Evolutionary conservation across 2,113 vertebrate species (phyloP).

Genomic region (Mustela lutreola): DNA sequence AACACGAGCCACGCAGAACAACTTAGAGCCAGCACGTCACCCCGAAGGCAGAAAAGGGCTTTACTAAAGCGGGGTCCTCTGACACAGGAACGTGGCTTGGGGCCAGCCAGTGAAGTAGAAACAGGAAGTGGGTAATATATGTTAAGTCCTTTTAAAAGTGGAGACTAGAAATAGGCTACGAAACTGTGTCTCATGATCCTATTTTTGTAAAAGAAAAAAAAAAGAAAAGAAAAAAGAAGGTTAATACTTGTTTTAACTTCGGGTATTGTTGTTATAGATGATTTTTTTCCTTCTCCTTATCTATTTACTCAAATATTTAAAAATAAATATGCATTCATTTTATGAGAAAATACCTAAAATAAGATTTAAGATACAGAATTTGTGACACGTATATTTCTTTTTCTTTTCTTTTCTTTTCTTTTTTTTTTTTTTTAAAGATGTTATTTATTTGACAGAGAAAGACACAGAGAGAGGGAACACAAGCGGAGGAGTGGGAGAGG

Average conservation of each 20-base stretch:
- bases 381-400: not conserved
- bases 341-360: not conserved
- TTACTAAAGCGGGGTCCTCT: not conserved
- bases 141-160: not conserved
- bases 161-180: not conserved
- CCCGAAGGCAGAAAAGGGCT: not conserved
- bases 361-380: not conserved
- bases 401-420: not conserved
- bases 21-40: not conserved
- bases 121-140: not conserved
- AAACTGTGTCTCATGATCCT: not conserved
- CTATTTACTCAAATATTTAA: constrained; percentile 15
- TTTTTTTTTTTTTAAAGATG: too few species aligned
- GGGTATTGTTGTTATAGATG: not conserved
- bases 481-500: too few species aligned
- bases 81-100: not conserved
- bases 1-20: not conserved
- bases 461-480: too few species aligned
- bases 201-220: constrained; percentile 16
- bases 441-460: too few species aligned
- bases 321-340: constrained; percentile 3
- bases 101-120: not conserved
- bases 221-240: not conserved
- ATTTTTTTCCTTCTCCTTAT: not conserved
- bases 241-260: not conserved